Percentiles rank a stretch among this genome's conserved stretches.
Conservation (phyloP, 2,888 invertebrate species). For the Busseola fusca region DNA sequence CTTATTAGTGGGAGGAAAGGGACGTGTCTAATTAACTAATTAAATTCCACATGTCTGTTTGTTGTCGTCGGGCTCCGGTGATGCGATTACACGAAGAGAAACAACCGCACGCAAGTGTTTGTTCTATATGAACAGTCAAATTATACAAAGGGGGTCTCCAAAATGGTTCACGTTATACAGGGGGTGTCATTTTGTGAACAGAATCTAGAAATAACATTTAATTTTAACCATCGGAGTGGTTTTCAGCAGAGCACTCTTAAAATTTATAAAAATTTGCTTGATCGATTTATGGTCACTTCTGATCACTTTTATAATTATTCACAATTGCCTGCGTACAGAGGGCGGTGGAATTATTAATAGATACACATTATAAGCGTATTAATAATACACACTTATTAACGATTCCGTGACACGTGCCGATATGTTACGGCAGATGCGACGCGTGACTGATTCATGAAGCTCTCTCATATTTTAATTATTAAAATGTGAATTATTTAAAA, state of each 20-base stretch:
- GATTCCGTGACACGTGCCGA: neutral
- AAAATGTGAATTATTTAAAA: slow-evolving; percentile 9
- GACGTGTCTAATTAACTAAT: slow-evolving; percentile 49
- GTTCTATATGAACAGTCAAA: slow-evolving; percentile 21
- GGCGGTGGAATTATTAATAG: neutral
- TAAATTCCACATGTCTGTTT: slow-evolving; percentile 46
- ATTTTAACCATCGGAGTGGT: neutral
- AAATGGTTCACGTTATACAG: neutral
- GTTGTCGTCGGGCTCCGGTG: neutral
- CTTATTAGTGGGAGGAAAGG: slow-evolving; percentile 42
- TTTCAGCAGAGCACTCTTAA: neutral
- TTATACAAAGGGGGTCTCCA: neutral
- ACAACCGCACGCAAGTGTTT: slow-evolving; percentile 26
- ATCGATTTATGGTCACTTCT: neutral
- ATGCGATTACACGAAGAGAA: slow-evolving; percentile 26
- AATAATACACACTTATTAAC: neutral
- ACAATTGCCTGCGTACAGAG: neutral
- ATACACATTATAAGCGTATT: slow-evolving; percentile 1
- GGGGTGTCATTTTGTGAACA: neutral
- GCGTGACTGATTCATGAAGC: slow-evolving; percentile 2
- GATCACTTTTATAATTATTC: neutral
- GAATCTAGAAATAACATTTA: neutral
- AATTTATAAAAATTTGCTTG: neutral
- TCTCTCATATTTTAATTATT: neutral
- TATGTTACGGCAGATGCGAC: neutral